Conservation (phyloP, 2,113 vertebrate species). For the Cyprinodon brontotheroides region DNA sequence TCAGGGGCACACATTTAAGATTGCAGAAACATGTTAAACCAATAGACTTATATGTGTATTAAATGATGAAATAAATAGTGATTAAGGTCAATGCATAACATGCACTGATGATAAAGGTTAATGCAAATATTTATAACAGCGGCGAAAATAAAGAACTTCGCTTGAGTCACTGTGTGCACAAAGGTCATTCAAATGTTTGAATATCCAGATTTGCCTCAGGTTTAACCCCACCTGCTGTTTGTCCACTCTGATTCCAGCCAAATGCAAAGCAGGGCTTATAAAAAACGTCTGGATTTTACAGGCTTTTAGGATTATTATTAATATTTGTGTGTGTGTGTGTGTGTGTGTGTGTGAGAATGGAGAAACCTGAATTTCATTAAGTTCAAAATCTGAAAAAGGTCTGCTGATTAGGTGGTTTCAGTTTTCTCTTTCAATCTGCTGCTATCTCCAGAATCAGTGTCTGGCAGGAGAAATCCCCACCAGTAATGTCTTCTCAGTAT, state of each 20-base stretch:
- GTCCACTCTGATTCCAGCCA: conserved; percentile 4
- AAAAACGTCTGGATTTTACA: neutral
- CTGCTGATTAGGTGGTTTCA: neutral
- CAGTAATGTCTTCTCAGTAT: conserved; percentile 52
- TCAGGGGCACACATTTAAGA: conserved; percentile 1
- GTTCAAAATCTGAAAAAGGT: neutral
- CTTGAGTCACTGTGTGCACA: neutral
- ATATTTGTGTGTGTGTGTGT: neutral
- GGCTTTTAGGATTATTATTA: neutral
- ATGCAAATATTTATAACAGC: conserved; percentile 11
- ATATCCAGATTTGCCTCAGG: conserved; percentile 2
- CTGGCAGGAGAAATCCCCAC: conserved; percentile 29
- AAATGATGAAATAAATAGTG: too few relatives aligned
- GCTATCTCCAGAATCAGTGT: conserved; percentile 43
- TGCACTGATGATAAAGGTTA: neutral
- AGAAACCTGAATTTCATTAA: conserved; percentile 18
- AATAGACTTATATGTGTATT: too few relatives aligned
- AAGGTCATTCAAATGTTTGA: conserved; percentile 29
- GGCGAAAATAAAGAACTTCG: neutral
- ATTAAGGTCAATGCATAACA: neutral
- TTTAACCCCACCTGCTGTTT: conserved; percentile 20
- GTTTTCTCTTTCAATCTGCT: conserved; percentile 21
- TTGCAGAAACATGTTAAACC: neutral
- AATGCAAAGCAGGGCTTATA: conserved; percentile 8
- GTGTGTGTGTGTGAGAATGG: conserved; percentile 3